These are phyloP conservation scores for Tetragnatha versicolor DNA, from an alignment of 1,140 invertebrate genomes.

Conservation along the genomic window DNA sequence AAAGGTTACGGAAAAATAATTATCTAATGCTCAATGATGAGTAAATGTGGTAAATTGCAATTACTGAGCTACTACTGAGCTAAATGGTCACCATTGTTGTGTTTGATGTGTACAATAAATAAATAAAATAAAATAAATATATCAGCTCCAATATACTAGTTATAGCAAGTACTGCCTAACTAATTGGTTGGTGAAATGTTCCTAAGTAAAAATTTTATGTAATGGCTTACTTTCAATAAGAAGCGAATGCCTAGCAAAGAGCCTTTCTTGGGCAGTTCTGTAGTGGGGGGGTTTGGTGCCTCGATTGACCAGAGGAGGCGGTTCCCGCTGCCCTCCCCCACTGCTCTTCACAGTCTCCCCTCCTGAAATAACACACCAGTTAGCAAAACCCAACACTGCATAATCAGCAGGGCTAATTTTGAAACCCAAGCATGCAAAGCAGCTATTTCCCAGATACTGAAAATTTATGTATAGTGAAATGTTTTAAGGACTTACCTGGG, in stretches of 20 bases:
- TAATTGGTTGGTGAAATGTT: no score
- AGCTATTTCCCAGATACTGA: background rate
- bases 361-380: background rate
- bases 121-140: no score
- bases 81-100: no score
- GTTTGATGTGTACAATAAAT: no score
- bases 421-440: background rate
- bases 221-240: slow-evolving; percentile 38
- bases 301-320: slow-evolving; percentile 83
- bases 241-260: slow-evolving; percentile 58
- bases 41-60: no score
- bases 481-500: slow-evolving; percentile 24
- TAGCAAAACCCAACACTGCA: no score
- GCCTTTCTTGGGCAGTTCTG: slow-evolving; percentile 59
- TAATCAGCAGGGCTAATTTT: background rate
- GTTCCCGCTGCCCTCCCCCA: slow-evolving; percentile 69
- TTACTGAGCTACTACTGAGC: no score
- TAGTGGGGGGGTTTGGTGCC: slow-evolving; percentile 74
- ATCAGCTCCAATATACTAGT: no score
- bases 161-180: no score
- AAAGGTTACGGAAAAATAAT: no score
- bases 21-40: no score
- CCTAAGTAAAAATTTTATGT: no score
- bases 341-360: background rate
- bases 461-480: background rate